phyloP scores from a whole-genome alignment of 2,888 invertebrate species.

The Rhamphomyia laevipes region DNA sequence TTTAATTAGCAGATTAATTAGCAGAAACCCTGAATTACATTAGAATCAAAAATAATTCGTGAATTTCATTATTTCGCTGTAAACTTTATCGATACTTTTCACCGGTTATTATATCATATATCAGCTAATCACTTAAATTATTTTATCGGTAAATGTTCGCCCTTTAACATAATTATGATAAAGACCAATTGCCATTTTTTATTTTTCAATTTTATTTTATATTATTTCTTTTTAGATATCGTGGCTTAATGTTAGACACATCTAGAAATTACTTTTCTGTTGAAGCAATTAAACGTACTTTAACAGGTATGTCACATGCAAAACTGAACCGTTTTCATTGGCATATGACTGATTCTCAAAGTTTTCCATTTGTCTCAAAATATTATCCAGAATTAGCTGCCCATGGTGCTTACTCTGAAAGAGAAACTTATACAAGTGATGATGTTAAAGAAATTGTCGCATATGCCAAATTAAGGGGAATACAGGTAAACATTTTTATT shows the following conservation, averaged over 20 bases:
- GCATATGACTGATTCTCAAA: constrained; percentile 85
- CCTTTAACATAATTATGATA: neutral
- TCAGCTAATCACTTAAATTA: too few relatives aligned
- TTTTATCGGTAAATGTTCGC: neutral
- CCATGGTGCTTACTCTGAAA: constrained; percentile 77
- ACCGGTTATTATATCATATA: too few relatives aligned
- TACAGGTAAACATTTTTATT: constrained; percentile 50
- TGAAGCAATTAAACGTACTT: constrained; percentile 54
- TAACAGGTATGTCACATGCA: constrained; percentile 79
- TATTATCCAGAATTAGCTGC: constrained; percentile 65
- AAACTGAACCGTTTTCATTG: constrained; percentile 91
- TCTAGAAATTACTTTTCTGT: constrained; percentile 80
- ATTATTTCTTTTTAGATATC: constrained; percentile 44
- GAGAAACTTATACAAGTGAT: constrained; percentile 58
- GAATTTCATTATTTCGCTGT: too few relatives aligned
- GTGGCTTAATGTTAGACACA: constrained; percentile 84
- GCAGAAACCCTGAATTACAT: too few relatives aligned
- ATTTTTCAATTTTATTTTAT: neutral
- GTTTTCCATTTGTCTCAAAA: constrained; percentile 74
- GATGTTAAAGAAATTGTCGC: constrained; percentile 62
- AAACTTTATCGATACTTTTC: too few relatives aligned
- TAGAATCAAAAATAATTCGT: too few relatives aligned
- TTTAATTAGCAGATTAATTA: too few relatives aligned
- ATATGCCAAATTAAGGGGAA: constrained; percentile 68
- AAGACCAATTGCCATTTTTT: neutral